Evolutionary conservation across 2,888 invertebrate genomes (phyloP), one percentile per base, ranked within the genome.

Genomic region (Nemotelus nigrinus): DNA sequence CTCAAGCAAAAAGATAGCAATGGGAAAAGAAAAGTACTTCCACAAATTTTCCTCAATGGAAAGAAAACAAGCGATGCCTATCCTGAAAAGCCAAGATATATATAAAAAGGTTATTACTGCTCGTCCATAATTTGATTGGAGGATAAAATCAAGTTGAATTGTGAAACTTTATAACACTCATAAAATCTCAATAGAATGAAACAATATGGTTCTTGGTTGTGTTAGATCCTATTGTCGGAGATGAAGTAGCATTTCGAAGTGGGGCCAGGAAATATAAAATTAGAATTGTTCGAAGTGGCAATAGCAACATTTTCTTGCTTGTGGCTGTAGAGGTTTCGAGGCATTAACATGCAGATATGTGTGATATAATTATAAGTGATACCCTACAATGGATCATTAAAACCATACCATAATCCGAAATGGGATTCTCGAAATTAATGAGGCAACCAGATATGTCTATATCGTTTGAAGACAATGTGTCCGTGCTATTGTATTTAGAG

Each of bases 71-170:
- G 25, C 25, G 25, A 25, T 25, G 10, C 48, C 2, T 55, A 55
- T 47, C 58, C 58, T 39, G 72, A n/a, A 58, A 55, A 6, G 25
- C 53, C 44, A 58, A 57, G 72, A 58, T 63, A 47, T 50, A 63
- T 74, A 74, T 74, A 74, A 74, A 72, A 74, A 74, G 47, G 74
- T 74, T 74, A 74, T 74, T 60, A 74, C 74, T 74, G 60, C 60
- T 57, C 50, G 74, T 60, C 74, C 74, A 74, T 74, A 74, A 74
- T 74, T 74, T 74, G 74, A 74, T 74, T 74, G 74, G 60, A 74
- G 74, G 74, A 74, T 74, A 74, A 74, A 74, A 74, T 74, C 60
- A 63, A 74, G 74, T 60, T 74, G 60, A 60, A 74, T 74, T 63
- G 74, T 74, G 60, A 74, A 74, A 74, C 74, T 74, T 74, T 74